Evolutionary conservation across 1,140 invertebrate genomes (phyloP), one percentile per base, ranked within the genome.

Genomic region (Drosophila littoralis): DNA sequence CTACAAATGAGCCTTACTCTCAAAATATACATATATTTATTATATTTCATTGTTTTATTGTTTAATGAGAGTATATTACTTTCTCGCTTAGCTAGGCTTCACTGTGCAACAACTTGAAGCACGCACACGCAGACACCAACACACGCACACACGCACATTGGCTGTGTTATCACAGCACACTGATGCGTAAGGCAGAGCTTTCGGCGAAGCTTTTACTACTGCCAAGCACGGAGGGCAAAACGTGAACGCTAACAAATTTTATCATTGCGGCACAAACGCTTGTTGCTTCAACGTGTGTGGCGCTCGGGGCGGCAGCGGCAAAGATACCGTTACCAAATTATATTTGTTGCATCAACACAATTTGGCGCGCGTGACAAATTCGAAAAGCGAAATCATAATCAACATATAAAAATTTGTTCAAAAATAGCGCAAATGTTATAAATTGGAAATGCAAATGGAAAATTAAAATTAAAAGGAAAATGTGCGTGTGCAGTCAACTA

Each of bases 231-330:
- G 48, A 22, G 48, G 38, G 17, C 38, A 12, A 28, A 59, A 38
- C 68, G 63, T 45, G 17, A 66, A 35, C 57, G 69, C 61, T 66
- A 72, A 66, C 64, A 71, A 71, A 43, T 67, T 63, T 81, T 85
- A 85, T 81, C 81, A 84, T 85, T 85, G 35, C 45, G 69, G 65
- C 57, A 45, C 40, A 61, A 77, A 80, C 74, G 81, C 81, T 84
- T 84, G 81, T 84, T 84, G 81, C 77, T 77, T 80, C 77, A 65
- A 80, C 77, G 58, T 69, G 58, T 17, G 9, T 10, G 50, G 13
- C 22, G 22, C 38, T n/a, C 17, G n/a, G 15, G 1, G 9, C 36
- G 55, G 38, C 8, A 17, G 15, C 52, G 46, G 54, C 22, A 55
- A 54, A 55, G 17, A 40, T 59, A 67, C 48, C 63, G 70, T 59